These are phyloP conservation scores for Cynoglossus semilaevis DNA, from an alignment of 2,113 vertebrate genomes.

Conservation along the genomic window DNA sequence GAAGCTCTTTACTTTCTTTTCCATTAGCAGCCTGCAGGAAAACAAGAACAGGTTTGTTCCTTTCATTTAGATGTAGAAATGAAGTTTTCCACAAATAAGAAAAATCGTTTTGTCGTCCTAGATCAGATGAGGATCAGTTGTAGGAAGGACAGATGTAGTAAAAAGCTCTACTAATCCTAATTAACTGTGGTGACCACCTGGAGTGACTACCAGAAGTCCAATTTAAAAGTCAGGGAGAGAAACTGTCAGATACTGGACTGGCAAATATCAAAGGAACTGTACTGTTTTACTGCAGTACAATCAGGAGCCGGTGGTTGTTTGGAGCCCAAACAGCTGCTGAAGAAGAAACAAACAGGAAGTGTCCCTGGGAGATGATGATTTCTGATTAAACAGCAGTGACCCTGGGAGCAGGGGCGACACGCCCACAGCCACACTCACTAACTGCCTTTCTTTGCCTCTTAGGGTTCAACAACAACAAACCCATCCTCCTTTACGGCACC, in stretches of 20 bases:
- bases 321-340: constrained; percentile 9
- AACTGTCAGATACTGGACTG: background rate
- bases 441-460: constrained; percentile 34
- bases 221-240: no score
- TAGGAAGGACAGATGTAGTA: no score
- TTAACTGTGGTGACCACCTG: no score
- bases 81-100: no score
- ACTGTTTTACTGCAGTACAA: background rate
- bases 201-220: no score
- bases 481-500: constrained; percentile 37
- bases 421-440: constrained; percentile 25
- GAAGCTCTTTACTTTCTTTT: no score
- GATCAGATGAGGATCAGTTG: no score
- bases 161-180: no score
- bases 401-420: constrained; percentile 17
- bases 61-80: no score
- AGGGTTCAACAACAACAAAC: constrained; percentile 44
- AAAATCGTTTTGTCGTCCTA: no score
- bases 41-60: no score
- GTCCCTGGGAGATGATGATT: background rate
- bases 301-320: background rate
- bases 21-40: no score
- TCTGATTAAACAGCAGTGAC: constrained; percentile 35
- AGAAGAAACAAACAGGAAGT: constrained; percentile 4
- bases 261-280: background rate